These are phyloP conservation scores for Premnoplex brunnescens DNA, from an alignment of 2,797 vertebrate genomes.

Conservation along the genomic window DNA sequence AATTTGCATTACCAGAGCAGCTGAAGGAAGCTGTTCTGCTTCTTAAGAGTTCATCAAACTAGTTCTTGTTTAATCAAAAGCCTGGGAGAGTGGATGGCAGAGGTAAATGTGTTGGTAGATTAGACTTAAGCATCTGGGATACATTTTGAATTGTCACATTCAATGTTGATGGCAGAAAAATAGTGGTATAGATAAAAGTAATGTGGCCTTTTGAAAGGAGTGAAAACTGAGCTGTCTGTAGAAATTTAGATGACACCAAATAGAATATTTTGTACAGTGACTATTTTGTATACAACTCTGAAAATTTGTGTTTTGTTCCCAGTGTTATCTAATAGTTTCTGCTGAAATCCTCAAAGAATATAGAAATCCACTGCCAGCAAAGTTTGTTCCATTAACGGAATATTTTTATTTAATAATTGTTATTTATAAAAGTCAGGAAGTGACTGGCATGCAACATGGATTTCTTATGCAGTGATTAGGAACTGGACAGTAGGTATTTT, in stretches of 20 bases:
- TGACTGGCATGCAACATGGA: neutral
- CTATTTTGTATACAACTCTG: neutral
- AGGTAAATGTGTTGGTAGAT: neutral
- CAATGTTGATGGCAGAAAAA: neutral
- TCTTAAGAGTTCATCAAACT: neutral
- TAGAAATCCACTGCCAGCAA: neutral
- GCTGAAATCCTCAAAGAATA: neutral
- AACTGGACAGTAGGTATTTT: neutral
- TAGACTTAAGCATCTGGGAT: neutral
- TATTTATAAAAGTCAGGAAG: neutral
- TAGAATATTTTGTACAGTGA: neutral
- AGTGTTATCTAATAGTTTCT: neutral
- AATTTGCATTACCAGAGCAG: neutral
- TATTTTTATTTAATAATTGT: neutral
- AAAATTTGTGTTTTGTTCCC: neutral
- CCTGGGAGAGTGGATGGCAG: neutral
- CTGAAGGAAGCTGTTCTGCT: neutral
- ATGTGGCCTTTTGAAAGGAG: neutral
- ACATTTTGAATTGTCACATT: neutral
- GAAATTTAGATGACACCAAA: neutral
- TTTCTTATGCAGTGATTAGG: neutral
- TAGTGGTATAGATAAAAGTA: neutral
- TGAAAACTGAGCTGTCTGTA: neutral
- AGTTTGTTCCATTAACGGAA: neutral
- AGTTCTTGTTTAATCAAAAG: neutral